Evolutionary conservation across 2,797 vertebrate species (phyloP).

Genomic region (Gymnoscopelus microlampas): DNA sequence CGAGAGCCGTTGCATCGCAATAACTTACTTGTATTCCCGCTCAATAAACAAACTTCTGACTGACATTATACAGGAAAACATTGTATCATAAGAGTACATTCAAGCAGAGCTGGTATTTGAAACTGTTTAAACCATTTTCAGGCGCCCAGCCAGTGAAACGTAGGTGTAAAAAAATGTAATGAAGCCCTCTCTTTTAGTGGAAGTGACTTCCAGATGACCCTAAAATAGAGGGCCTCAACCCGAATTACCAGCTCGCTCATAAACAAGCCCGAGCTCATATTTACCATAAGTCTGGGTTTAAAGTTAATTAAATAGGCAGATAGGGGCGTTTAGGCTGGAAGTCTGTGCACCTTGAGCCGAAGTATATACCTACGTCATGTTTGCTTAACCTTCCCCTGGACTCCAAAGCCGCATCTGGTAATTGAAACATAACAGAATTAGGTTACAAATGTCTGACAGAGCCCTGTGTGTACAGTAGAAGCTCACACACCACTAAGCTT

Average conservation of each 20-base stretch:
- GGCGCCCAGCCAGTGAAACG: slow-evolving; percentile 13
- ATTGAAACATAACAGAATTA: slow-evolving; percentile 86
- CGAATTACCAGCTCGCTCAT: slow-evolving; percentile 55
- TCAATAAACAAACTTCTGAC: too few relatives aligned
- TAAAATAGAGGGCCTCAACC: slow-evolving; percentile 39
- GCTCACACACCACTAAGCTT: slow-evolving; percentile 73
- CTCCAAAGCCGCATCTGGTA: slow-evolving; percentile 81
- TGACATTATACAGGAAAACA: too few relatives aligned
- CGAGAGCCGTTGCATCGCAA: too few relatives aligned
- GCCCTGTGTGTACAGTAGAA: slow-evolving; percentile 77
- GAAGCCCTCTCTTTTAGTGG: slow-evolving; percentile 32
- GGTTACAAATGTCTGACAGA: slow-evolving; percentile 84
- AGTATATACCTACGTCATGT: slow-evolving; percentile 70
- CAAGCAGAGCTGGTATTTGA: slow-evolving; percentile 27
- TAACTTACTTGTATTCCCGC: too few relatives aligned
- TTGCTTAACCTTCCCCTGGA: slow-evolving; percentile 84
- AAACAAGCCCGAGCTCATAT: slow-evolving; percentile 65
- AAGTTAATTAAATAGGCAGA: slow-evolving; percentile 77
- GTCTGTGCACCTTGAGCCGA: slow-evolving; percentile 64
- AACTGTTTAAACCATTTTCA: slow-evolving; percentile 34
- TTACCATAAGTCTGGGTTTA: slow-evolving; percentile 63
- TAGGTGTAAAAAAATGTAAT: slow-evolving; percentile 45
- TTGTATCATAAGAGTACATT: too few relatives aligned
- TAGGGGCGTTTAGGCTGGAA: slow-evolving; percentile 67
- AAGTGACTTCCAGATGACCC: slow-evolving; percentile 65